Base-by-base conservation (phyloP, 2,888 invertebrate genomes). In the Leptinotarsa peninsularis region DNA sequence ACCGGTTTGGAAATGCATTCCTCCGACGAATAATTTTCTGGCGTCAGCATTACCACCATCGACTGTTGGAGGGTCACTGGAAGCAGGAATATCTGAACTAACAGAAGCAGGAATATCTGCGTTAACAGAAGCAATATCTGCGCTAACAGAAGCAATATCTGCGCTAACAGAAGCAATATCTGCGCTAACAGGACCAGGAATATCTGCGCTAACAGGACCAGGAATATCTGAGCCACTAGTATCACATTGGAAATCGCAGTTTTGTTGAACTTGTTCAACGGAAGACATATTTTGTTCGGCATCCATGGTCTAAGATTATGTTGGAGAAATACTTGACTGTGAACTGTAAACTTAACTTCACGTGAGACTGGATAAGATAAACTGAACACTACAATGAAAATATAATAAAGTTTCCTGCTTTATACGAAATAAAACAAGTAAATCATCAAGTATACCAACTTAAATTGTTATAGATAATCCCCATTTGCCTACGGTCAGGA, bases 11-110 rank as follows among this genome's bases (percentile, higher is more conserved):
- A 98, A 98, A 92, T 97, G 98, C 84, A 98, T 91, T 82, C 98
- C 98, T 86, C 98, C 98, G 90, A 98, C 97, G 93, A 98, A 98
- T 84, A 98, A 94, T 93, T 98, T 98, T 92, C 98, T 98, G 94
- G 21, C 23, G 5, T 58, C 58, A 4, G 23, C 21, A 58, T 23
- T 23, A 21, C 14, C 15, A 23, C 54, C 1, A 54, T 54, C 10
- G 18, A 43, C 43, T 43, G 52, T 17, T 52, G 3, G 1, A 21
- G 18, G 7, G 18, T 23, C 18, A 18, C 1, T 21, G 3, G 56
- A 10, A 56, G 56, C 4, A 1, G 21, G 10, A 5, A 56, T 56
- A 56, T n/a, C 56, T 18, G 21, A 0, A 18, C 18, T 1, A 18
- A 18, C 18, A 18, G 18, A 18, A 18, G 18, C 18, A 18, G 18